Conservation (phyloP, 2,113 vertebrate species). For the Cercocebus atys region DNA sequence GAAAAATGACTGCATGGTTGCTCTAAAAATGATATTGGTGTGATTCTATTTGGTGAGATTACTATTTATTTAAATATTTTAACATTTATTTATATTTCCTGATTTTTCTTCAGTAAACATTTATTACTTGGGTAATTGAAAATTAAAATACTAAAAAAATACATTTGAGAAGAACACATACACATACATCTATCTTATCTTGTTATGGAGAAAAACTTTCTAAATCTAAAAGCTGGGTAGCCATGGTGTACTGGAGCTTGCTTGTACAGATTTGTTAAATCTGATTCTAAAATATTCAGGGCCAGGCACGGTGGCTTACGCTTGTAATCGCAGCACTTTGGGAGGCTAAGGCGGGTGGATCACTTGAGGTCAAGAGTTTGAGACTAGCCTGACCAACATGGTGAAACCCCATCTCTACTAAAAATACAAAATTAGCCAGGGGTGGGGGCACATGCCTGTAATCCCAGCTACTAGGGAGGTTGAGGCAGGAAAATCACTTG, state of each 20-base stretch:
- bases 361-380: too few species aligned
- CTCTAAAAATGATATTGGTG: neutral
- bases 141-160: neutral
- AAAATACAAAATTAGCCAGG: too few species aligned
- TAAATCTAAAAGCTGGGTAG: neutral
- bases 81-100: neutral
- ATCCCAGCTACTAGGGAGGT: too few species aligned
- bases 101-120: neutral
- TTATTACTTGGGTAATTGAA: neutral
- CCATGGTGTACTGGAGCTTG: neutral
- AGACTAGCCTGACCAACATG: too few species aligned
- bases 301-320: too few species aligned
- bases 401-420: too few species aligned
- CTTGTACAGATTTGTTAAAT: neutral
- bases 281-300: neutral
- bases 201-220: neutral
- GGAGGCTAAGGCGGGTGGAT: too few species aligned
- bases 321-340: too few species aligned
- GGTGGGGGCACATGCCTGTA: too few species aligned
- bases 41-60: neutral
- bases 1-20: neutral
- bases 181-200: neutral
- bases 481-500: too few species aligned
- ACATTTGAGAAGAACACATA: neutral
- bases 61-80: neutral